Percentiles rank a stretch among this genome's conserved stretches.
Conservation (phyloP, 2,113 vertebrate genomes). For the Penelope pileata region DNA sequence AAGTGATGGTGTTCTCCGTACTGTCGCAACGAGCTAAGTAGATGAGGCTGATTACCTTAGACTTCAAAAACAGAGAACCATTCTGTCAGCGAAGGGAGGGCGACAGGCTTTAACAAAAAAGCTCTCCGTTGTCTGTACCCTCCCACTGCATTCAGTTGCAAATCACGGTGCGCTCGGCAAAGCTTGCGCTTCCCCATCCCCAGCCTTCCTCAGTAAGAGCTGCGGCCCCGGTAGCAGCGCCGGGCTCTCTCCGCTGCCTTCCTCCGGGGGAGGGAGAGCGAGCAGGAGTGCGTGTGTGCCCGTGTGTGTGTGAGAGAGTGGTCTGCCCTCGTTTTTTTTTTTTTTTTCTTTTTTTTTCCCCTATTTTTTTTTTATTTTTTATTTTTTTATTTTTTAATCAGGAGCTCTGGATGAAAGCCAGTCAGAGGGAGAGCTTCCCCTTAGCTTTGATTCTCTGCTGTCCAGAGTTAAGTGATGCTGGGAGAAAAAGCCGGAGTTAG, state of each 20-base stretch:
- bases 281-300: background rate
- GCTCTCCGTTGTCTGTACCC: conserved; percentile 61
- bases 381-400: conserved; percentile 20
- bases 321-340: background rate
- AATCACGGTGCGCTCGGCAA: conserved; percentile 72
- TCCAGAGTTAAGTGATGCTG: conserved; percentile 82
- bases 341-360: background rate
- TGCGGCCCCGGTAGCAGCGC: conserved; percentile 66
- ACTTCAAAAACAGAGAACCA: conserved; percentile 68
- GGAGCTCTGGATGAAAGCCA: conserved; percentile 80
- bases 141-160: conserved; percentile 84
- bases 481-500: conserved; percentile 78
- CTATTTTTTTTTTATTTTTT: background rate
- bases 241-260: background rate
- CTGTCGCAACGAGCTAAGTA: conserved; percentile 3
- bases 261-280: background rate
- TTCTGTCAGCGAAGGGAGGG: conserved; percentile 73
- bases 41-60: conserved; percentile 70
- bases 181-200: conserved; percentile 64
- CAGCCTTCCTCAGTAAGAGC: conserved; percentile 75
- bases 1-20: background rate
- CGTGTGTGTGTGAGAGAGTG: background rate
- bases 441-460: conserved; percentile 69
- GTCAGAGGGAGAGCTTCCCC: conserved; percentile 72
- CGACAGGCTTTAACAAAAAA: conserved; percentile 55